Evolutionary conservation across 2,888 invertebrate species (phyloP), one percentile per base, ranked within the genome.

Genomic region (Phlogophora meticulosa): DNA sequence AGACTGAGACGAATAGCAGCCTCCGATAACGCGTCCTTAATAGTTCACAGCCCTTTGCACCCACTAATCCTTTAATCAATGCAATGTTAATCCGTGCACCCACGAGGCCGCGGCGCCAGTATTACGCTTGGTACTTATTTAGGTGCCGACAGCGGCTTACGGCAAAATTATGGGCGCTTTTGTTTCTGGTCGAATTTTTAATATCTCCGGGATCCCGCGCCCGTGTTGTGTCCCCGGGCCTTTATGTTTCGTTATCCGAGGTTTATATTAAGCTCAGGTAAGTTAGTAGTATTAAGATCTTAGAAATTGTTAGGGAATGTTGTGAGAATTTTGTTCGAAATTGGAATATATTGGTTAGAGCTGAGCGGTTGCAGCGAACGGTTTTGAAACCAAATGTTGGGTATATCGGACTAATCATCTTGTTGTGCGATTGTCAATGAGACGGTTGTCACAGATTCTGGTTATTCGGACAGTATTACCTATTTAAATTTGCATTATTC

Each of bases 161-260:
- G 53, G 51, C 42, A n/a, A 76, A 83, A 82, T 81, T 79, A 81
- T 78, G 77, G 60, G 28, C 72, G 80, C 85, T 83, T 86, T 87
- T 87, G 87, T 87, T 86, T 80, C 68, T 67, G 68, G 76, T 77
- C 79, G 78, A 81, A 80, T 84, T 87, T 87, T 87, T 87, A 87
- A 87, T 87, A 87, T 86, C 70, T 71, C 67, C 67, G 32, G 76
- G 65, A 75, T 72, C 52, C 55, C 51, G 68, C 17, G 72, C 71
- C 73, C 68, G 80, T 81, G 79, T 71, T 78, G 83, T 84, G 78
- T 80, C 67, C 76, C 71, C 22, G 53, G 61, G 77, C 75, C 74
- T 83, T 82, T 81, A 73, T 78, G 72, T 75, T 64, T 68, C 68
- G 57, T 76, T 59, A 77, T 72, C 74, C 56, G 20, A 49, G 77